Percentiles rank a stretch among this genome's conserved stretches.
phyloP scores from a whole-genome alignment of 2,888 invertebrate genomes.

The Therioaphis trifolii region DNA sequence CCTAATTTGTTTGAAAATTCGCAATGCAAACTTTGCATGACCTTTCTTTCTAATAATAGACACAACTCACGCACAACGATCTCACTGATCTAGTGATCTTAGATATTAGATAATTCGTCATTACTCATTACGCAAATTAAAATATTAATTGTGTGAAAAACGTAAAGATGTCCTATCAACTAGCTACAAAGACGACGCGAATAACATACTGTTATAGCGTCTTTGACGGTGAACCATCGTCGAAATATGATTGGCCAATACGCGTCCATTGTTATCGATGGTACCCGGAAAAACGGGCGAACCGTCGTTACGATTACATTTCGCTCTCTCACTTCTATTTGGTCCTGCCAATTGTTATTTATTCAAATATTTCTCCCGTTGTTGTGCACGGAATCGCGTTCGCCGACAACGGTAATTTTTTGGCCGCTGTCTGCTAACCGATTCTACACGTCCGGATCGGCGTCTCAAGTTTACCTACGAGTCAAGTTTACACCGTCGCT shows the following conservation, averaged over 20 bases:
- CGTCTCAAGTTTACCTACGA: not conserved
- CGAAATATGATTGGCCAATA: slow-evolving; percentile 34
- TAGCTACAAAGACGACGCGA: not conserved
- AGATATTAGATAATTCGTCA: no score
- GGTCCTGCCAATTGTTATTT: not conserved
- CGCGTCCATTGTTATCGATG: slow-evolving; percentile 62
- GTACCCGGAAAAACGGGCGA: slow-evolving; percentile 60
- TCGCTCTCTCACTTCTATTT: slow-evolving; percentile 13
- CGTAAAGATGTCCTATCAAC: no score
- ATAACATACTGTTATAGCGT: not conserved
- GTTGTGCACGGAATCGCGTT: not conserved
- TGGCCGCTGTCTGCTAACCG: not conserved
- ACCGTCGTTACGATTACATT: slow-evolving; percentile 58
- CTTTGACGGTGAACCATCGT: not conserved
- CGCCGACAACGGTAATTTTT: not conserved
- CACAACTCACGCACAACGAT: no score
- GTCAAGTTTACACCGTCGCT: not conserved
- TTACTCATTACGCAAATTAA: no score
- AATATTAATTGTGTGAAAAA: no score
- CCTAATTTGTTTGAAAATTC: no score
- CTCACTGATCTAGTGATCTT: no score
- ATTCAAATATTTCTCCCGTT: not conserved
- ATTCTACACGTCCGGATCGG: not conserved
- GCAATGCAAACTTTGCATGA: no score
- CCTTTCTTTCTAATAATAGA: no score